These are phyloP conservation scores for Plectrocnemia conspersa DNA, from an alignment of 1,140 invertebrate species.

Conservation along the genomic window DNA sequence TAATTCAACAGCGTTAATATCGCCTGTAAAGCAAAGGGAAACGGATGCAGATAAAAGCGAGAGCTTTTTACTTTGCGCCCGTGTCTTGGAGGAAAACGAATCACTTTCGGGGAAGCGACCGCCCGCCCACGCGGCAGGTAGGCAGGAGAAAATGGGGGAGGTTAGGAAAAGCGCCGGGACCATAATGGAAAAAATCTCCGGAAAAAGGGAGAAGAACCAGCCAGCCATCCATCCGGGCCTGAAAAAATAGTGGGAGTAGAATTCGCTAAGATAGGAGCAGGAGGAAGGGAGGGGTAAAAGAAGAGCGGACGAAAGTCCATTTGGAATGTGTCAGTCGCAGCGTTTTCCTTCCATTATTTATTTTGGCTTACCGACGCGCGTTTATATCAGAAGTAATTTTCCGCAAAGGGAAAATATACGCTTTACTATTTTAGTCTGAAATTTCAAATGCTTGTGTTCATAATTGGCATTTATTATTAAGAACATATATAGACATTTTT, in stretches of 20 bases:
- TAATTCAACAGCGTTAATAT: too few species aligned
- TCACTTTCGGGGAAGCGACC: slow-evolving; percentile 15
- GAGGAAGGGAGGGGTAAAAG: slow-evolving; percentile 3
- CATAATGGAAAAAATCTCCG: slow-evolving; percentile 18
- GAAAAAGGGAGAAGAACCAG: slow-evolving; percentile 5
- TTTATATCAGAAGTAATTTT: too few species aligned
- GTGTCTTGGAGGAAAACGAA: slow-evolving; percentile 23
- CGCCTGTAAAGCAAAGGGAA: too few species aligned
- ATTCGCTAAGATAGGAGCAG: slow-evolving; percentile 5
- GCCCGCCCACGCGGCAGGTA: background rate
- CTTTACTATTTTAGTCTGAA: too few species aligned
- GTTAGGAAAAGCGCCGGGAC: background rate
- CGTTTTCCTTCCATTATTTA: slow-evolving; percentile 24
- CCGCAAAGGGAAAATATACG: too few species aligned
- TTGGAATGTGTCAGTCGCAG: slow-evolving; percentile 31
- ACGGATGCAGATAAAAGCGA: slow-evolving; percentile 22
- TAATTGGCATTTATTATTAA: too few species aligned
- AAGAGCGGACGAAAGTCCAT: slow-evolving; percentile 22
- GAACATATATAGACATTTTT: too few species aligned
- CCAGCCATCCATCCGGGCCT: background rate
- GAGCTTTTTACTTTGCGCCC: slow-evolving; percentile 22
- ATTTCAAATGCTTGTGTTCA: too few species aligned
- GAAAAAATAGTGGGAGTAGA: slow-evolving; percentile 1
- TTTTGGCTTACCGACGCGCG: slow-evolving; percentile 10
- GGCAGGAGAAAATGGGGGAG: background rate